These are phyloP conservation scores for Ruditapes philippinarum DNA, from an alignment of 1,140 invertebrate genomes.

Conservation along the genomic window DNA sequence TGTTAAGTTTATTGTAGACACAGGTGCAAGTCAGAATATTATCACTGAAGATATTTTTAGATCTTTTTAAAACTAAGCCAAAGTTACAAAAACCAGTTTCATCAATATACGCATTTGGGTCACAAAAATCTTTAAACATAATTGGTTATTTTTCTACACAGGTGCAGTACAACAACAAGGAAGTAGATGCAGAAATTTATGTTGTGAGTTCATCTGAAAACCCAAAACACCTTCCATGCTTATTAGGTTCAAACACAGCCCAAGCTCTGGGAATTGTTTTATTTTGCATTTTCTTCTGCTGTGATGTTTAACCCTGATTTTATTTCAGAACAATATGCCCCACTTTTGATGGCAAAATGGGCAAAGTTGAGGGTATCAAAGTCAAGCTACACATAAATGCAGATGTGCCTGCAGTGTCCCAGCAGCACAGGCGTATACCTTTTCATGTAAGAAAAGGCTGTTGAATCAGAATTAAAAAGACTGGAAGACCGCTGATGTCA, in stretches of 20 bases:
- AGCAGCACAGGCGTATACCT: constrained; percentile 57
- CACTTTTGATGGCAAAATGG: constrained; percentile 32
- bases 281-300: background rate
- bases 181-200: background rate
- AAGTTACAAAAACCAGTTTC: background rate
- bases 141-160: background rate
- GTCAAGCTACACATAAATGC: constrained; percentile 8
- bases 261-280: background rate
- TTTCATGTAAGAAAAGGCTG: constrained; percentile 66
- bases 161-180: background rate
- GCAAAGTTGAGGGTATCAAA: constrained; percentile 32
- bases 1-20: constrained; percentile 1
- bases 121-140: background rate
- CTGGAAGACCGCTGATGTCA: constrained; percentile 63
- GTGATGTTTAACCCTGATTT: background rate
- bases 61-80: background rate
- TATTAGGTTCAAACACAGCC: background rate
- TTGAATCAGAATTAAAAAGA: constrained; percentile 40
- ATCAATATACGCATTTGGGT: constrained; percentile 8
- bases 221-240: background rate
- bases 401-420: background rate
- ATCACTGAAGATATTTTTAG: background rate
- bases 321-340: background rate
- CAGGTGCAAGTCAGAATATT: background rate
- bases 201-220: background rate